Conservation (phyloP, 2,797 vertebrate genomes). For the Lacerta viridis region DNA sequence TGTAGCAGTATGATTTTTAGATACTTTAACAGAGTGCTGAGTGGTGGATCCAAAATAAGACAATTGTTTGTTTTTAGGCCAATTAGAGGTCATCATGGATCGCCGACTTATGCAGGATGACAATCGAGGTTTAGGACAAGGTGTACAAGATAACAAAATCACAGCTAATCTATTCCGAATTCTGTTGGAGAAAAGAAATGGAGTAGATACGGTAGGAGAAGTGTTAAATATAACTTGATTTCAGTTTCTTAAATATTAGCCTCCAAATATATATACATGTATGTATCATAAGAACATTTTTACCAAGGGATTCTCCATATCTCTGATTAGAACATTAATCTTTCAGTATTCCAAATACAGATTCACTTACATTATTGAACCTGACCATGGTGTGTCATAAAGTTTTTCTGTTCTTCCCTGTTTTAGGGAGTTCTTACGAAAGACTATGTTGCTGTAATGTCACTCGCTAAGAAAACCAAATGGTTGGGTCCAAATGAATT, state of each 20-base stretch:
- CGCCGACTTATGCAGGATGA: constrained; percentile 94
- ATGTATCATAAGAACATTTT: not conserved
- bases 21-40: not conserved
- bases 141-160: constrained; percentile 92
- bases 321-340: not conserved
- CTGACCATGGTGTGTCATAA: not conserved
- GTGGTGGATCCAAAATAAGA: not conserved
- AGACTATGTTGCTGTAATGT: too few species aligned
- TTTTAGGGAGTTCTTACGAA: not conserved
- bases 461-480: not conserved
- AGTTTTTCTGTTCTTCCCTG: not conserved
- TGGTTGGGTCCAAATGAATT: not conserved
- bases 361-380: not conserved
- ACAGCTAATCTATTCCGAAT: constrained; percentile 89
- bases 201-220: constrained; percentile 79
- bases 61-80: constrained; percentile 80
- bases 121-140: constrained; percentile 94
- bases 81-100: constrained; percentile 94
- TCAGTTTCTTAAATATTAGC: not conserved
- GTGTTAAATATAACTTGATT: constrained; percentile 28
- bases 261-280: not conserved
- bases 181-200: constrained; percentile 86
- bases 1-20: not conserved
- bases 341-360: not conserved
- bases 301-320: not conserved